Percentiles rank a stretch among this genome's conserved stretches.
Conservation (phyloP, 2,797 vertebrate genomes). For the Helicolenus hilgendorfi region DNA sequence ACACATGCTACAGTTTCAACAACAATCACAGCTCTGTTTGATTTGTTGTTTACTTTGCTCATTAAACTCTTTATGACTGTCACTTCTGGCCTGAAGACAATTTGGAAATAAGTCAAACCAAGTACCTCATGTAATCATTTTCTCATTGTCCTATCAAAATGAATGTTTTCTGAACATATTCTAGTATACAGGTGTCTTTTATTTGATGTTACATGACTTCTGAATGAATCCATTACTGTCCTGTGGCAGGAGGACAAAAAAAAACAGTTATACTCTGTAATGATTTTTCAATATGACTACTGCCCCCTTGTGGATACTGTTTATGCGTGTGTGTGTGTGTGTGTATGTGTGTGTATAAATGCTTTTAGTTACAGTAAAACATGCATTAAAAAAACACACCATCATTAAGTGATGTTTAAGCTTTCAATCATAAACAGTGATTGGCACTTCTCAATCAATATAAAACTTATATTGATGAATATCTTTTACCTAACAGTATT, state of each 20-base stretch:
- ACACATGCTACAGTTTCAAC: constrained; percentile 1
- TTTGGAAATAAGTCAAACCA: not conserved
- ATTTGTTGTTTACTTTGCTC: not conserved
- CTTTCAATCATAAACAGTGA: not conserved
- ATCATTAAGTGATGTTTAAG: not conserved
- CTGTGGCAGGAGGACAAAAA: not conserved
- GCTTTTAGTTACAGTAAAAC: not conserved
- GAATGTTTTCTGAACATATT: not conserved
- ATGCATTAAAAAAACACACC: not conserved
- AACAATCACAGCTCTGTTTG: constrained; percentile 2
- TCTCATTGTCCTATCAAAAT: not conserved
- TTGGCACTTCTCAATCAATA: not conserved
- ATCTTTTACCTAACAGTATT: not conserved
- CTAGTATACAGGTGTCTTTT: too few relatives aligned
- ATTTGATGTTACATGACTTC: not conserved
- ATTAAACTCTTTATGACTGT: not conserved
- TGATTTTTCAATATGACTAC: constrained; percentile 25
- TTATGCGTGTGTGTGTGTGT: not conserved
- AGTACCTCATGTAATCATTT: not conserved
- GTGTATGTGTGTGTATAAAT: not conserved
- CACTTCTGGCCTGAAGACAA: not conserved
- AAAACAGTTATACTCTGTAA: not conserved
- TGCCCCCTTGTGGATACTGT: constrained; percentile 73
- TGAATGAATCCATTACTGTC: not conserved
- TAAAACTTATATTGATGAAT: not conserved